A percentile compares a stretch with the other conserved stretches of the same genome.
Conservation (phyloP, 2,113 vertebrate genomes). For the Aspidoscelis tigris region DNA sequence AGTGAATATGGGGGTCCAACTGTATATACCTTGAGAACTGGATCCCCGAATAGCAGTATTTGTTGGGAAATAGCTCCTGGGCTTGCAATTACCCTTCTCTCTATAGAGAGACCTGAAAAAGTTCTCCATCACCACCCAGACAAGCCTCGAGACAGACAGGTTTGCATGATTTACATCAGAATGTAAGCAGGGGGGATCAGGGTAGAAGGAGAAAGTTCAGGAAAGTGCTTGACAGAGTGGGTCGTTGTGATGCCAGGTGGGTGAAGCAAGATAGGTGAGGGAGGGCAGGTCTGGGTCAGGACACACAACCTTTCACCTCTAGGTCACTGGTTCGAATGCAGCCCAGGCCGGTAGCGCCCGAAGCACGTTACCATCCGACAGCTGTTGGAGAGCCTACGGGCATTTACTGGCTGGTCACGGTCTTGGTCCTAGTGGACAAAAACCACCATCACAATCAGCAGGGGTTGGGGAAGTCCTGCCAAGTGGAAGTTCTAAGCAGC, state of each 20-base stretch:
- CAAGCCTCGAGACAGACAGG: neutral
- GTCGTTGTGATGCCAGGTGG: neutral
- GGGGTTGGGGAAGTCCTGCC: neutral
- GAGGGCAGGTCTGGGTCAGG: neutral
- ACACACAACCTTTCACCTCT: conserved; percentile 31
- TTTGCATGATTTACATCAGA: conserved; percentile 2
- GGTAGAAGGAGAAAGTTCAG: neutral
- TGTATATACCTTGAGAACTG: no score
- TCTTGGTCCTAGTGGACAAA: conserved; percentile 37
- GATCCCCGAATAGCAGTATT: neutral
- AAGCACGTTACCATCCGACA: conserved; percentile 33
- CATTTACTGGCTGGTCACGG: conserved; percentile 20
- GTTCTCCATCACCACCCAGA: neutral
- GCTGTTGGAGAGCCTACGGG: conserved; percentile 23
- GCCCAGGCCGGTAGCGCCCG: conserved; percentile 30
- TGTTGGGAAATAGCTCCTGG: neutral
- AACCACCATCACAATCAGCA: conserved; percentile 30
- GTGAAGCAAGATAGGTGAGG: neutral
- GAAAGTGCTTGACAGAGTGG: neutral
- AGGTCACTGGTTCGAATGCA: conserved; percentile 33
- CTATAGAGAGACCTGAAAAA: neutral
- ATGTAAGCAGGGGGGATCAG: neutral
- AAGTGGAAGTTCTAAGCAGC: neutral
- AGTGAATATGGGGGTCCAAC: no score
- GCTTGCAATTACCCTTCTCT: neutral